Evolutionary conservation across 1,140 invertebrate genomes (phyloP).

Genomic region (Pseudomyrmex cubaensis): DNA sequence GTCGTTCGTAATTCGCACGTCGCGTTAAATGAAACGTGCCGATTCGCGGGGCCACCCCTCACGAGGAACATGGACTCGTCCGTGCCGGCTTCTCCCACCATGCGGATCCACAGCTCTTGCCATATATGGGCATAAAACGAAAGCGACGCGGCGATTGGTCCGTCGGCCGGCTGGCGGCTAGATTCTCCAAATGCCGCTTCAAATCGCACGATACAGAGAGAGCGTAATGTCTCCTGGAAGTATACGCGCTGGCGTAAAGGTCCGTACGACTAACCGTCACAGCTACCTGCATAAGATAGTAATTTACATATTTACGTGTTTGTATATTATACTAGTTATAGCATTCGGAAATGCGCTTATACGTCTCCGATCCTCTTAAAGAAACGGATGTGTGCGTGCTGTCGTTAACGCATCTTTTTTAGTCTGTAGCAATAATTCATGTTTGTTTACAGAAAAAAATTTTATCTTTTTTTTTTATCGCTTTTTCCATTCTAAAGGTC

Average conservation of each 20-base stretch:
- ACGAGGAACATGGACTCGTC: conserved; percentile 81
- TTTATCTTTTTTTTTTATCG: too few relatives aligned
- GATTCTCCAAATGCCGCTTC: conserved; percentile 85
- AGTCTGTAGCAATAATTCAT: too few relatives aligned
- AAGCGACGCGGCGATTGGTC: conserved; percentile 88
- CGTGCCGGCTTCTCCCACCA: conserved; percentile 78
- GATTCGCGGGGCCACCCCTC: conserved; percentile 63
- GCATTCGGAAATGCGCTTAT: too few relatives aligned
- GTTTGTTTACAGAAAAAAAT: too few relatives aligned
- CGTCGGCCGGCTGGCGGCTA: conserved; percentile 82
- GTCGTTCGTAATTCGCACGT: too few relatives aligned
- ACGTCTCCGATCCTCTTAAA: too few relatives aligned
- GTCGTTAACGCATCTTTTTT: too few relatives aligned
- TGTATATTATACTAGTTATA: too few relatives aligned
- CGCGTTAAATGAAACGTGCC: not conserved
- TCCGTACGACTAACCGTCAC: conserved; percentile 79
- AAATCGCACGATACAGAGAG: conserved; percentile 82
- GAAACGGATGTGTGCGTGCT: too few relatives aligned
- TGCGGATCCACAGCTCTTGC: conserved; percentile 87
- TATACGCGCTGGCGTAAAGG: conserved; percentile 77
- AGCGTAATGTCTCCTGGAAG: conserved; percentile 75
- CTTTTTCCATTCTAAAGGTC: too few relatives aligned
- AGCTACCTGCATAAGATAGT: conserved; percentile 15
- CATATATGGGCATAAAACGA: conserved; percentile 92
- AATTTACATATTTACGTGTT: not conserved